Evolutionary conservation across 2,797 vertebrate genomes (phyloP).

Genomic region (Psittacula derbiana): DNA sequence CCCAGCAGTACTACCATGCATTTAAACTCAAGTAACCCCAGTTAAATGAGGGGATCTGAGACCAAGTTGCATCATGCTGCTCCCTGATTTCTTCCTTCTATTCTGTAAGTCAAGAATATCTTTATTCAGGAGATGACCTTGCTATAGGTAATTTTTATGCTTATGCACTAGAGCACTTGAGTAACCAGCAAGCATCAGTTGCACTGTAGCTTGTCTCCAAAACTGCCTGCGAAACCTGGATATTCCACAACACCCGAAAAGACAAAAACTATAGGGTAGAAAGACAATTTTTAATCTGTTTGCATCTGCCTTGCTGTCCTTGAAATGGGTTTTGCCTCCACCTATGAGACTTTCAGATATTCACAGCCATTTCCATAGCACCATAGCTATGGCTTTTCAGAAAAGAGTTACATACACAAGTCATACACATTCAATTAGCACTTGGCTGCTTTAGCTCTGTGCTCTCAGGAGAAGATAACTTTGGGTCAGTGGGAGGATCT

Average conservation of each 20-base stretch:
- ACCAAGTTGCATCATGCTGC: neutral
- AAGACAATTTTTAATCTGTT: neutral
- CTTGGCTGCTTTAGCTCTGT: neutral
- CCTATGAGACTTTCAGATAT: neutral
- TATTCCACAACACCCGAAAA: neutral
- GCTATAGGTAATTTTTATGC: neutral
- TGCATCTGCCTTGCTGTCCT: neutral
- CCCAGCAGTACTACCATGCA: neutral
- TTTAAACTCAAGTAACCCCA: neutral
- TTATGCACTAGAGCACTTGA: neutral
- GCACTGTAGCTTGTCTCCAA: neutral
- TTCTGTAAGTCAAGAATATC: neutral
- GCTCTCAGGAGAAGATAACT: neutral
- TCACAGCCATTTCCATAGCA: neutral
- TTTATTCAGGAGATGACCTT: neutral
- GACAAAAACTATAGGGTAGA: neutral
- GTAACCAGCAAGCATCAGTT: neutral
- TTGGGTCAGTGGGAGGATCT: neutral
- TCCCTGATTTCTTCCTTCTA: neutral
- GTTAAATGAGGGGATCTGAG: neutral
- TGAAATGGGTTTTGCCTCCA: neutral
- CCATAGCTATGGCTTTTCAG: neutral
- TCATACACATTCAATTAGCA: neutral
- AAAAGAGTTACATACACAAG: neutral
- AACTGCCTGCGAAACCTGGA: neutral